Percentiles rank a stretch among this genome's conserved stretches.
phyloP scores from a whole-genome alignment of 2,113 vertebrate species.

The Naja naja region DNA sequence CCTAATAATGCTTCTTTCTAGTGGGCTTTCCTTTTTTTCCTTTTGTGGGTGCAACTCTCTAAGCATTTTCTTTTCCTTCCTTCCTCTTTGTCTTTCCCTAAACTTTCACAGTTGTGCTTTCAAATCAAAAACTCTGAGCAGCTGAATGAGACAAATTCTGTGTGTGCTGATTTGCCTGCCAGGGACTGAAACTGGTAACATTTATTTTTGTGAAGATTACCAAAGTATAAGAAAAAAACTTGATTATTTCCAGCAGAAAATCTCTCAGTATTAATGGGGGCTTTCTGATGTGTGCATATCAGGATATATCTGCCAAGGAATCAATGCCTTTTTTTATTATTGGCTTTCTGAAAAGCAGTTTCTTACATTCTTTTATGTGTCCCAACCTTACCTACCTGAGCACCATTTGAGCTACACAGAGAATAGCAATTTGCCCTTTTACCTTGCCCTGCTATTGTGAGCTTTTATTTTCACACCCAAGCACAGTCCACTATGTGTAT shows the following conservation, averaged over 20 bases:
- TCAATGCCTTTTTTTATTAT: background rate
- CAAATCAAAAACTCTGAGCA: slow-evolving; percentile 9
- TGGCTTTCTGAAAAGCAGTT: slow-evolving; percentile 23
- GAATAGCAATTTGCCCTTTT: slow-evolving; percentile 34
- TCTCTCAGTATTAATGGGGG: slow-evolving; percentile 24
- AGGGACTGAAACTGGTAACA: background rate
- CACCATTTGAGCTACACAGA: background rate
- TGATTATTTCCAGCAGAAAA: slow-evolving; percentile 22
- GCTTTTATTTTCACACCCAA: slow-evolving; percentile 35
- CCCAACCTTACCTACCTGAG: slow-evolving; percentile 5
- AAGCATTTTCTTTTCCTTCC: background rate
- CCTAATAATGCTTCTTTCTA: background rate
- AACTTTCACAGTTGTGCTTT: background rate
- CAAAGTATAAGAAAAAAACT: background rate
- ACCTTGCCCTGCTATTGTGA: background rate
- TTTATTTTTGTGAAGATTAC: slow-evolving; percentile 32
- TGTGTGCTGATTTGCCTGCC: slow-evolving; percentile 18
- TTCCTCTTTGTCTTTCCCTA: background rate
- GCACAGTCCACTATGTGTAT: background rate
- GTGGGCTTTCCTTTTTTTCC: background rate
- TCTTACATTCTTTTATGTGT: slow-evolving; percentile 32
- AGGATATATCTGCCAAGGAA: slow-evolving; percentile 19
- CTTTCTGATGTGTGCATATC: background rate
- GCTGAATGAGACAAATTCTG: slow-evolving; percentile 8
- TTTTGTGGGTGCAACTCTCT: background rate